These are phyloP conservation scores for Pegoplata infirma DNA, from an alignment of 2,888 invertebrate genomes.

Conservation along the genomic window DNA sequence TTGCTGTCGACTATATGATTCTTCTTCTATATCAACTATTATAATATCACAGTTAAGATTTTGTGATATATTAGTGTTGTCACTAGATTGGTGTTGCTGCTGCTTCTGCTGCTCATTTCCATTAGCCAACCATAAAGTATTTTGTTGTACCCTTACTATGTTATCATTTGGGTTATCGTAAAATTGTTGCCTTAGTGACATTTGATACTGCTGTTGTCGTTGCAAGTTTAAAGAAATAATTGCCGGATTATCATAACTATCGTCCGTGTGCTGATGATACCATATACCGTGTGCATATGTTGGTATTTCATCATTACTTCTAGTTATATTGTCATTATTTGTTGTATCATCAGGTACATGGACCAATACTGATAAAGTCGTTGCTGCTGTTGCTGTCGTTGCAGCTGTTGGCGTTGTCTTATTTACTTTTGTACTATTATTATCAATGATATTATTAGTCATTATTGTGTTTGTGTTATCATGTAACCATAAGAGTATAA, in stretches of 20 bases:
- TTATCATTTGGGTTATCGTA: slow-evolving; percentile 4
- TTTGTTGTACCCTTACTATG: slow-evolving; percentile 3
- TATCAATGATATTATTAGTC: slow-evolving; percentile 9
- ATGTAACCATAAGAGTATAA: no score
- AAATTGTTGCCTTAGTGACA: slow-evolving; percentile 16
- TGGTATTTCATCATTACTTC: slow-evolving; percentile 12
- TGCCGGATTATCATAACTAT: slow-evolving; percentile 34
- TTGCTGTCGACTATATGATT: slow-evolving; percentile 12
- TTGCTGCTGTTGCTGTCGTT: slow-evolving; percentile 6
- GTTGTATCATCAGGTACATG: slow-evolving; percentile 1
- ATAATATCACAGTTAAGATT: slow-evolving; percentile 49
- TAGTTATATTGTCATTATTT: slow-evolving; percentile 3
- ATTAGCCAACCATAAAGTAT: slow-evolving; percentile 10
- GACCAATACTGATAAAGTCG: neutral
- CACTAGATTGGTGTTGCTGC: slow-evolving; percentile 25
- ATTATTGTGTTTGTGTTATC: no score
- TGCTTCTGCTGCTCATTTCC: slow-evolving; percentile 19
- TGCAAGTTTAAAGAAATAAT: slow-evolving; percentile 25
- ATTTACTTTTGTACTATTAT: slow-evolving; percentile 3
- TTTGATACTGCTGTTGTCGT: slow-evolving; percentile 6
- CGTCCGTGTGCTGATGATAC: slow-evolving; percentile 25
- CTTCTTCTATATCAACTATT: slow-evolving; percentile 55
- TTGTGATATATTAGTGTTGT: slow-evolving; percentile 2
- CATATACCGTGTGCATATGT: slow-evolving; percentile 52
- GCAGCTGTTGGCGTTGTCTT: neutral